Base-by-base conservation (phyloP, 2,888 invertebrate species). In the Helicoverpa assulta region DNA sequence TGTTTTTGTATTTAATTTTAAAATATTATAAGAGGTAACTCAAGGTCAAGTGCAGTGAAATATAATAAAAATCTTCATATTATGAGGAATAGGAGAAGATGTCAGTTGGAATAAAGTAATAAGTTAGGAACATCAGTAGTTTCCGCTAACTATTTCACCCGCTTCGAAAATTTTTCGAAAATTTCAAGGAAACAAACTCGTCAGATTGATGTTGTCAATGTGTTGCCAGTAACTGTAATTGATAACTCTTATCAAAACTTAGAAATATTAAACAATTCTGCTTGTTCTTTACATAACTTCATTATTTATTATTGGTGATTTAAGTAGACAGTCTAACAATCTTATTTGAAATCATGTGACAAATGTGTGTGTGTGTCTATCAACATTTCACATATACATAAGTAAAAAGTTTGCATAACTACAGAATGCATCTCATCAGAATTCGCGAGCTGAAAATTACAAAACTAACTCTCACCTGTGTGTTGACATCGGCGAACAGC, bases 381-480 rank as follows among this genome's bases (percentile, higher is more conserved):
- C 8, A 37, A 12, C 16, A 16, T 43, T 43, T 16, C 43, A 10
- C 10, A 52, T 2, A 19, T 1, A 6, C 7, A 0, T 52, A 10
- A n/a, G n/a, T n/a, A 19, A 3, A 19, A 10, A 21, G 21, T 21
- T 52, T 14, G 21, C 21, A 52, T 19, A 52, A 21, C 52, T 52
- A 16, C 43, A 43, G 8, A 26, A 7, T 8, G 43, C 43, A 56
- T 7, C 26, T 65, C 37, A 59, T 67, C 8, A 67, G 4, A 21
- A 52, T 47, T 19, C 58, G 26, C 18, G 4, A 53, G n/a, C 71
- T 66, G 61, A 63, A 77, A 76, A 18, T 54, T 29, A 56, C 40
- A 19, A 65, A 70, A 67, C 29, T 21, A 21, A 59, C 58, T 80
- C 92, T 91, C 74, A 91, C 93, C 91, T 91, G 86, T 16, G 88